A percentile compares a stretch with the other conserved stretches of the same genome.
phyloP scores from a whole-genome alignment of 2,113 vertebrate genomes.

The Neofelis nebulosa region DNA sequence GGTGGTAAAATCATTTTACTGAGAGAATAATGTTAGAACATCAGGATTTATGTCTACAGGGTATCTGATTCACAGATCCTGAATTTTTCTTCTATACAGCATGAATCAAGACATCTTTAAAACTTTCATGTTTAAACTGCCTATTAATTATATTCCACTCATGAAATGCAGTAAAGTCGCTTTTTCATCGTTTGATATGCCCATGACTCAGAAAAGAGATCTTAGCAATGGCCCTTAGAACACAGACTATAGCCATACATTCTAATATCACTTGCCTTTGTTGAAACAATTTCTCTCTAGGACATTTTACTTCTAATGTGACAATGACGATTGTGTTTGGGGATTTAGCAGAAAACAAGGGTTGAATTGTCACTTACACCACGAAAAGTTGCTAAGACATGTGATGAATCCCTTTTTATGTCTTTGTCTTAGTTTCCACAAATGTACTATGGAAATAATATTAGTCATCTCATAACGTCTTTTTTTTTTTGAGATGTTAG shows the following conservation, averaged over 20 bases:
- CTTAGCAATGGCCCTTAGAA: background rate
- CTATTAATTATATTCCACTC: background rate
- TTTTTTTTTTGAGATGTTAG: background rate
- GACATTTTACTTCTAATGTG: background rate
- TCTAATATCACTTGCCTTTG: background rate
- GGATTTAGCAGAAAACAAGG: background rate
- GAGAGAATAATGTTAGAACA: background rate
- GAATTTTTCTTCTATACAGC: background rate
- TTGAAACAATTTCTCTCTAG: background rate
- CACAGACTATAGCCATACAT: background rate
- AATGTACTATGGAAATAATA: background rate
- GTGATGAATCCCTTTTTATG: background rate
- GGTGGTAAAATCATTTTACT: background rate
- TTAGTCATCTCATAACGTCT: background rate
- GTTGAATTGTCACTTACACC: background rate
- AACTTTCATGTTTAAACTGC: background rate
- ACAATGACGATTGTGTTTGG: background rate
- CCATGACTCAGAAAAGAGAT: background rate
- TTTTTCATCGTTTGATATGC: background rate
- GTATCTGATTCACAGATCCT: background rate
- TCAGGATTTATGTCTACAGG: background rate
- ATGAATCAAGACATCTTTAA: background rate
- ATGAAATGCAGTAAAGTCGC: background rate
- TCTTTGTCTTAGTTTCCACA: background rate
- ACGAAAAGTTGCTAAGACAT: conserved; percentile 18